Evolutionary conservation across 2,888 invertebrate species (phyloP), one percentile per base, ranked within the genome.

Genomic region (Calephelis perditalis): DNA sequence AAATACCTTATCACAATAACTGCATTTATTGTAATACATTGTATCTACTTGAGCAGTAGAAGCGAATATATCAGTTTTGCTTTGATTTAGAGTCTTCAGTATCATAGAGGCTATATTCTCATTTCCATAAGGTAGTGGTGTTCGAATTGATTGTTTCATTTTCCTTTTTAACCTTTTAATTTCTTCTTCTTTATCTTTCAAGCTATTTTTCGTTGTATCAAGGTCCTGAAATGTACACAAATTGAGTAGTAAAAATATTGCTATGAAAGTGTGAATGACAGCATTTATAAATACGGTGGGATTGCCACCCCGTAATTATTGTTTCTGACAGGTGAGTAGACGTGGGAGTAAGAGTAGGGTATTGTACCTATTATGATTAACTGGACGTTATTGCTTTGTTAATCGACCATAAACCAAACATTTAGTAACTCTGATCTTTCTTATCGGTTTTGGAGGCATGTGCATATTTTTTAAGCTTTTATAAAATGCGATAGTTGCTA

Each of bases 1-100:
- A 74, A 95, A 95, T 8, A 92, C 91, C 81, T 95, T 95, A n/a
- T 92, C 91, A 71, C 95, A 95, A 71, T 92, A 90, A 47, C 79
- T 84, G 71, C 95, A 95, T 86, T 93, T 91, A 65, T 90, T 89
- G 64, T 87, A 87, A 62, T 91, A 92, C 49, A 80, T 70, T 37
- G 76, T 71, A 57, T 82, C 81, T 57, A 70, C 66, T 58, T 79
- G 77, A 1, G 80, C 74, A 37, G 79, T 73, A 12, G 81, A 71
- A 15, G 76, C 75, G 67, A 84, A 81, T 59, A 85, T 72, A 56
- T 89, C 84, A 15, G 76, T 74, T 72, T 84, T 86, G 55, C 82
- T 81, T 54, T 66, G 63, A 8, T 83, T 79, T 5, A 90, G 69
- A 11, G 86, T 86, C 72, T 84, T 88, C 67, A 90, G 73, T 68